phyloP scores from a whole-genome alignment of 2,113 vertebrate genomes.

The Vulpes lagopus region DNA sequence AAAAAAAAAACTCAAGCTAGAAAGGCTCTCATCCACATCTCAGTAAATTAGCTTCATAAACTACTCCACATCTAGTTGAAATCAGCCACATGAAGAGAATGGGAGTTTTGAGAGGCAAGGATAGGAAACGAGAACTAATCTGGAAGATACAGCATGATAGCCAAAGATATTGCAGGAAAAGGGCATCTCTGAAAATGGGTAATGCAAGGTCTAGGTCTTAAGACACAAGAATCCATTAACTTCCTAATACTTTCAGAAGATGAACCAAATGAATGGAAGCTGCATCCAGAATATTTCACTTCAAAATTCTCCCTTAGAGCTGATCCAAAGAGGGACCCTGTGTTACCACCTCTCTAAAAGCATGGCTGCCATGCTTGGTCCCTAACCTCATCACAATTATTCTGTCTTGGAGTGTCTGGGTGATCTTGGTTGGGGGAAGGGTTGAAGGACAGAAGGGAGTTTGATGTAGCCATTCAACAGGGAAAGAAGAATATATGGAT shows the following conservation, averaged over 20 bases:
- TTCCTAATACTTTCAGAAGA: conserved; percentile 49
- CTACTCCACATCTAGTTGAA: not conserved
- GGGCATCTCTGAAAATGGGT: not conserved
- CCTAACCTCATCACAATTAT: not conserved
- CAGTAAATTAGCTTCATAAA: conserved; percentile 16
- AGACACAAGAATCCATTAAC: conserved; percentile 15
- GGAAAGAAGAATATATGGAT: not conserved
- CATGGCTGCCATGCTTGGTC: not conserved
- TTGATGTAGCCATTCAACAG: not conserved
- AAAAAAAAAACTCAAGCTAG: not conserved
- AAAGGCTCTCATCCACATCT: not conserved
- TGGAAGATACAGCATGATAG: not conserved
- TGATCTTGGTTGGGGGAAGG: not conserved
- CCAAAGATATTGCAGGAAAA: not conserved
- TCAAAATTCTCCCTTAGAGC: not conserved
- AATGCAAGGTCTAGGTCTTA: not conserved
- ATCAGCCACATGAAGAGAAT: not conserved
- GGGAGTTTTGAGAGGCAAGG: not conserved
- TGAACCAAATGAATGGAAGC: conserved; percentile 41
- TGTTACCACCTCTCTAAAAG: not conserved
- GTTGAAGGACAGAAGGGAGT: too few relatives aligned
- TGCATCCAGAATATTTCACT: not conserved
- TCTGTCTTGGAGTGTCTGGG: not conserved
- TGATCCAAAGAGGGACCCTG: not conserved
- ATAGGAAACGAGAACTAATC: not conserved